A percentile compares a stretch with the other conserved stretches of the same genome.
phyloP scores from a whole-genome alignment of 92 coral and sea anemone species.

The Porites rus region DNA sequence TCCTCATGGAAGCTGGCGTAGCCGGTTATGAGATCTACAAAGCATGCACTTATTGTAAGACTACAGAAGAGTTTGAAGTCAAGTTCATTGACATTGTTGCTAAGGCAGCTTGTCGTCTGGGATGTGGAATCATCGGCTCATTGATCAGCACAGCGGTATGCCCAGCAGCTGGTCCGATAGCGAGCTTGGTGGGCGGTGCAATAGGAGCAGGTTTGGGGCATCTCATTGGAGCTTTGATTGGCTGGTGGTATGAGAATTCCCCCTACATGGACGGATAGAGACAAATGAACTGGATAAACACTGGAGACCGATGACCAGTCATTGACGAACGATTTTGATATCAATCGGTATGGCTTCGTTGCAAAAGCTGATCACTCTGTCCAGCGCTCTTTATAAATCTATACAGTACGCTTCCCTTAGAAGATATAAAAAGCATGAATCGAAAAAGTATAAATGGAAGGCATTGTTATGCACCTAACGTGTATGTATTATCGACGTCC shows the following conservation, averaged over 20 bases:
- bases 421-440: too few relatives aligned
- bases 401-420: too few relatives aligned
- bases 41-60: background rate
- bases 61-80: background rate
- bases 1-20: background rate
- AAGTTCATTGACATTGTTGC: background rate
- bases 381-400: too few relatives aligned
- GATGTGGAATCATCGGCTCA: background rate
- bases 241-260: background rate
- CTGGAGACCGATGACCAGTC: too few relatives aligned
- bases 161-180: background rate
- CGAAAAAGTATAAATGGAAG: too few relatives aligned
- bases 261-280: background rate
- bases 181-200: background rate
- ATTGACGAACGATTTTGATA: too few relatives aligned
- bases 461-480: too few relatives aligned
- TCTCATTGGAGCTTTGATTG: background rate
- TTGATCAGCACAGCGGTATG: background rate
- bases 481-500: too few relatives aligned
- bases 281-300: too few relatives aligned
- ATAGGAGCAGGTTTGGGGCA: background rate
- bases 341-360: too few relatives aligned
- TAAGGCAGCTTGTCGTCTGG: background rate
- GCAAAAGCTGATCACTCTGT: too few relatives aligned
- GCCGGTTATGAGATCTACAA: background rate